Conservation (phyloP, 2,797 vertebrate genomes). For the Xenentodon cancila region DNA sequence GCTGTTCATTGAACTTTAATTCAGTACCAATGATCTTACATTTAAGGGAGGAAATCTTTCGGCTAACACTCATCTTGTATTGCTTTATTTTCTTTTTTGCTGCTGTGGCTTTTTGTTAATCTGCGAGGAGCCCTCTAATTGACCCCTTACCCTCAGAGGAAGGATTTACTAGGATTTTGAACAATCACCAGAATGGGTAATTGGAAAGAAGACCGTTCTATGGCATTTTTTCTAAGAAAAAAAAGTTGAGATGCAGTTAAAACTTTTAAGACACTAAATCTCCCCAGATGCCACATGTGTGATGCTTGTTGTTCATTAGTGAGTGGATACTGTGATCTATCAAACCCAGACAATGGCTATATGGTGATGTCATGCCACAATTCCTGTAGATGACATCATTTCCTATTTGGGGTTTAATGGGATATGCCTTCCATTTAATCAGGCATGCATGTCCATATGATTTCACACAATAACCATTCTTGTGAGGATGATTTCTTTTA, state of each 20-base stretch:
- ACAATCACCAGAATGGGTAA: slow-evolving; percentile 6
- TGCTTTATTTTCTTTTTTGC: background rate
- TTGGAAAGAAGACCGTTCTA: background rate
- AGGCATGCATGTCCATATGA: slow-evolving; percentile 22
- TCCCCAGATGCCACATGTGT: too few species aligned
- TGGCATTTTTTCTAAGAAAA: too few species aligned
- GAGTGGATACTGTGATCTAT: slow-evolving; percentile 41
- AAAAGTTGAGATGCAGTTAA: too few species aligned
- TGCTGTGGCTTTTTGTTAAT: slow-evolving; percentile 20
- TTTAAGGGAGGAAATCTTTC: slow-evolving; percentile 3
- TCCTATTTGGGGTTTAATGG: slow-evolving; percentile 54
- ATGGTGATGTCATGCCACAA: slow-evolving; percentile 61
- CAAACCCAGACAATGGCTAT: slow-evolving; percentile 48
- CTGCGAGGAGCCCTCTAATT: slow-evolving; percentile 1
- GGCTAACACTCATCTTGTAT: slow-evolving; percentile 5
- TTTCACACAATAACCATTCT: background rate
- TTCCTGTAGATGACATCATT: slow-evolving; percentile 67
- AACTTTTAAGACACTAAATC: too few species aligned
- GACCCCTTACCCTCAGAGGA: slow-evolving; percentile 14
- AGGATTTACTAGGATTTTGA: slow-evolving; percentile 19
- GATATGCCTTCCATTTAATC: slow-evolving; percentile 53
- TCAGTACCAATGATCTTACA: slow-evolving; percentile 3
- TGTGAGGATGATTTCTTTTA: slow-evolving; percentile 5
- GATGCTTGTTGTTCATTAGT: slow-evolving; percentile 25
- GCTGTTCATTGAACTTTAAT: background rate